phyloP scores from a whole-genome alignment of 1,140 invertebrate genomes.

The Orchestia grillus region DNA sequence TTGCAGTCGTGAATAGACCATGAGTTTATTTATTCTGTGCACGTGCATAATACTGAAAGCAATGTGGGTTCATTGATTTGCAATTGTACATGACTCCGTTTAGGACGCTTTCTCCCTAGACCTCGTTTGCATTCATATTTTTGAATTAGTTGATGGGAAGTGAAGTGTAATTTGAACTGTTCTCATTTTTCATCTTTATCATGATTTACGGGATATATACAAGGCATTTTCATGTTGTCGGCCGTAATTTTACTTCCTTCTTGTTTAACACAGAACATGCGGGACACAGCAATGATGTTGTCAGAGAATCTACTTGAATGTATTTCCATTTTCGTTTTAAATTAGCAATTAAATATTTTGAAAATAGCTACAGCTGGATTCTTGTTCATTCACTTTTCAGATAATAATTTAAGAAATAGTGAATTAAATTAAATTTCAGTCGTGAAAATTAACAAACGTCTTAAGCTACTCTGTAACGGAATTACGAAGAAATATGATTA shows the following conservation, averaged over 20 bases:
- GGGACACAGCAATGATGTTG: too few relatives aligned
- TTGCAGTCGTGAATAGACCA: not conserved
- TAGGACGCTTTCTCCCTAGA: not conserved
- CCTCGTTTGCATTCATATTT: not conserved
- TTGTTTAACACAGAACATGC: not conserved
- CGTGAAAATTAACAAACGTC: too few relatives aligned
- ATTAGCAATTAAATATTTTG: not conserved
- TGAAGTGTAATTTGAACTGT: not conserved
- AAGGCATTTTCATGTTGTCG: not conserved
- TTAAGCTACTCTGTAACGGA: too few relatives aligned
- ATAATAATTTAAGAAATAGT: not conserved
- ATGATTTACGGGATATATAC: not conserved
- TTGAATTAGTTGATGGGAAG: not conserved
- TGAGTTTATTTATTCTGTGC: not conserved
- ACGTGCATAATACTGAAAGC: not conserved
- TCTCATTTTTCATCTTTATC: not conserved
- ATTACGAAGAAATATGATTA: too few relatives aligned
- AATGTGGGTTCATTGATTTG: not conserved
- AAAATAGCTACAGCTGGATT: not conserved
- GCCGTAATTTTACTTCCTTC: not conserved
- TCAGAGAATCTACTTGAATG: not conserved
- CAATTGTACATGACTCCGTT: not conserved
- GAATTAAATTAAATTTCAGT: too few relatives aligned
- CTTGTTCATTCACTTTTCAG: not conserved
- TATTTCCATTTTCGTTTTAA: not conserved